Conservation (phyloP, 2,113 vertebrate genomes). For the Theristicus caerulescens region DNA sequence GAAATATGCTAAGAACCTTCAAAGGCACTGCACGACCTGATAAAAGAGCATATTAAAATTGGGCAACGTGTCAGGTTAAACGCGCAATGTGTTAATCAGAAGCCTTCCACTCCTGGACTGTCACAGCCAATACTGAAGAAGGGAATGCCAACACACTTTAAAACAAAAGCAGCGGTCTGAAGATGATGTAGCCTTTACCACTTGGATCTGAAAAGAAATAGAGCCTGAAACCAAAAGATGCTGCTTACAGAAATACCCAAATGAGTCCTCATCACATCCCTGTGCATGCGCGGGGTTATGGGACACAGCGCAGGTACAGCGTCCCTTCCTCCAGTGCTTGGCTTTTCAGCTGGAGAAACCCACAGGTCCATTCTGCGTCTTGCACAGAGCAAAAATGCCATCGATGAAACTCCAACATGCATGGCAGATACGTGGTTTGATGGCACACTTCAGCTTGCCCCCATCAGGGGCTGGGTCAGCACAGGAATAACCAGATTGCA, state of each 20-base stretch:
- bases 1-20: not conserved
- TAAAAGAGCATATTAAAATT: not conserved
- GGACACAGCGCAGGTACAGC: not conserved
- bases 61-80: not conserved
- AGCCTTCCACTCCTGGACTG: not conserved
- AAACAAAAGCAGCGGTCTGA: not conserved
- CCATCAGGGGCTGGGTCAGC: not conserved
- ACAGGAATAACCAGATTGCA: not conserved
- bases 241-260: not conserved
- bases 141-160: not conserved
- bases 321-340: not conserved
- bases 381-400: not conserved
- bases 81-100: not conserved
- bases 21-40: not conserved
- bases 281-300: not conserved
- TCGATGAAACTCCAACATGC: not conserved
- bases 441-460: not conserved
- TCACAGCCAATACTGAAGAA: not conserved
- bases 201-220: not conserved
- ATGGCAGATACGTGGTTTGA: not conserved
- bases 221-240: not conserved
- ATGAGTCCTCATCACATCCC: rapidly evolving
- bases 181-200: not conserved
- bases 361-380: not conserved
- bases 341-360: not conserved